Base-by-base conservation (phyloP, 1,140 invertebrate species). In the Psix sp. region DNA sequence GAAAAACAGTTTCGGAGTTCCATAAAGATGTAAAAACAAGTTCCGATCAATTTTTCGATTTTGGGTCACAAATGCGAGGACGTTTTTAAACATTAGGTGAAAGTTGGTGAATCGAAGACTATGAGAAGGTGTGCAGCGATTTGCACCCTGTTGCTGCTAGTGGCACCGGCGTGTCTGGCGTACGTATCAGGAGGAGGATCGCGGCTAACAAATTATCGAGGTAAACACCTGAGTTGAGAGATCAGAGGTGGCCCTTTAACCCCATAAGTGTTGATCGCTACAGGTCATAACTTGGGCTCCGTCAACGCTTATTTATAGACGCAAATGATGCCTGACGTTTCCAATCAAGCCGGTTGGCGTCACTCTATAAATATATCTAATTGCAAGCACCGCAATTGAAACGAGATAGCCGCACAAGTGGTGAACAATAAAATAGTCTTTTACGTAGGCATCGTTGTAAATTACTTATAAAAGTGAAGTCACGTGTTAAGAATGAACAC, bases 101-200 rank as follows among this genome's bases (percentile, higher is more conserved):
- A 29, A 29, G 26, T 7, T 7, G 7, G 6, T 76, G 57, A 77
- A 72, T 42, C 35, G 35, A 45, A 10, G 14, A 29, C 15, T 26
- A 11, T 16, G 54, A 67, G 48, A 62, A 59, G 66, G 68, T 72
- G 75, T 43, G 39, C 66, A 43, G 63, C 77, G 18, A 40, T 80
- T n/a, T n/a, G n/a, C n/a, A n/a, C n/a, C 43, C 51, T 83, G 29
- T 59, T 82, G 17, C 51, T 80, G 39, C 67, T 72, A 15, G n/a
- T 80, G 56, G 52, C 54, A 48, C 45, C 57, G 29, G 39, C 57
- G 45, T 76, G 40, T 38, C 51, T 78, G 31, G 75, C 73, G 15
- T 77, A 77, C 49, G 76, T 72, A 31, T 67, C 74, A 17, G 46
- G 76, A 20, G 46, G 76, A 63, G 29, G 54, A 35, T 35, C 62